Base-by-base conservation (phyloP, 2,888 invertebrate genomes). In the Machimus atricapillus region DNA sequence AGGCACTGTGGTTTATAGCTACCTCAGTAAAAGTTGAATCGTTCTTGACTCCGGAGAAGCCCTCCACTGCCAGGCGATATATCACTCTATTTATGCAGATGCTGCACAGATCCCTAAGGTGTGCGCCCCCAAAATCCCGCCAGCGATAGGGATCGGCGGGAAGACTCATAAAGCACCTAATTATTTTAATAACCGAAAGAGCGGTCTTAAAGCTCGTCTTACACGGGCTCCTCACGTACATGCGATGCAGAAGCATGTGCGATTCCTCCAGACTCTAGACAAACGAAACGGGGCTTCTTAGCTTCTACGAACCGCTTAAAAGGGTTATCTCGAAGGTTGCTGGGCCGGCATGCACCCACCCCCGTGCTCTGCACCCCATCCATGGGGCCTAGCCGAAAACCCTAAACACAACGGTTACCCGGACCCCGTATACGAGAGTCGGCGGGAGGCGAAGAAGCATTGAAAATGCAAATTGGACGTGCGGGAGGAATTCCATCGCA, bases 131-230 rank as follows among this genome's bases (percentile, higher is more conserved):
- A 16, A 52, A 81, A 34, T 56, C 66, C 19, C 14, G 16, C 34
- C 14, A 77, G 40, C 46, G 73, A 85, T 74, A 31, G 76, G 40
- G 31, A 46, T n/a, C 46, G 16, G n/a, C 58, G 74, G 87, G 88
- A 87, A 89, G 88, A 88, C 89, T 88, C 89, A 89, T 89, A 89
- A 89, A 89, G 88, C 88, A 89, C 89, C 89, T 89, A 89, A 89
- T 89, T 89, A 89, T 89, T 89, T 89, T 89, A 89, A 89, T 89
- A 89, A 89, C 89, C 88, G 86, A 88, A 89, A 89, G 89, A 88
- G 88, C 88, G 89, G 88, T 89, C 89, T 87, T 87, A 79, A 73
- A 66, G 85, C 81, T 79, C 87, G 73, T 87, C 66, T 83, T 73
- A 27, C 52, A 8, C n/a, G 66, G 66, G 23, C 31, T 37, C 37